Base-by-base conservation (phyloP, 92 coral and sea anemone species). In the Zoanthus sansibaricus region DNA sequence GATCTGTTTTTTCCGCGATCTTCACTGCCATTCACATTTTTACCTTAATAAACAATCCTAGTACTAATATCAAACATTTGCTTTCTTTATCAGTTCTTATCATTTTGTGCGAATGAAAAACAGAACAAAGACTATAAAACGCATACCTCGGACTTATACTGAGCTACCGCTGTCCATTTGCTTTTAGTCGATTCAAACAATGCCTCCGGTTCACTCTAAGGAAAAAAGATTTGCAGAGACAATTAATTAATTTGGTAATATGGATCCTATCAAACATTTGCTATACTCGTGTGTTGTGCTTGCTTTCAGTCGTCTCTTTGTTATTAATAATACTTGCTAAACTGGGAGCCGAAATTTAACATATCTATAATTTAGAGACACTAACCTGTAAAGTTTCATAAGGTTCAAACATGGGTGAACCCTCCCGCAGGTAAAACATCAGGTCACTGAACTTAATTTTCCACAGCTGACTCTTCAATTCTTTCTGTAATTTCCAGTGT, bases 401-500 rank as follows among this genome's bases (percentile, higher is more conserved):
- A 33, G 14, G 14, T 25, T 69, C 45, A 33, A 69, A 69, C 46
- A 44, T 32, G 33, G 3, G 47, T 18, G 72, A 67, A 33, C 31
- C 46, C 15, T 69, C 74, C 17, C 33, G 30, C 46, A 69, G 31
- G 74, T 69, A 44, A 69, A 69, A 69, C 10, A 17, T 69, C 17
- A 69, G 74, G 17, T 69, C 74, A 33, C 33, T 21, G 17, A 30
- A 69, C 16, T 46, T 69, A 9, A 69, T 69, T 14, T 14, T 69
- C 74, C 74, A 69, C 45, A 69, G 31, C 74, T 69, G 74, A 25
- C 74, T 69, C 74, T 9, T 69, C 46, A 69, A 46, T 6, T 69
- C 74, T n/a, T 30, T 69, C 10, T 69, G 3, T 1, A 69, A 46
- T 69, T 69, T 69, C 17, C 31, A 30, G 1, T 69, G 74, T 12